Evolutionary conservation across 2,888 invertebrate species (phyloP), one percentile per base, ranked within the genome.

Genomic region (Calameuta pallipes): DNA sequence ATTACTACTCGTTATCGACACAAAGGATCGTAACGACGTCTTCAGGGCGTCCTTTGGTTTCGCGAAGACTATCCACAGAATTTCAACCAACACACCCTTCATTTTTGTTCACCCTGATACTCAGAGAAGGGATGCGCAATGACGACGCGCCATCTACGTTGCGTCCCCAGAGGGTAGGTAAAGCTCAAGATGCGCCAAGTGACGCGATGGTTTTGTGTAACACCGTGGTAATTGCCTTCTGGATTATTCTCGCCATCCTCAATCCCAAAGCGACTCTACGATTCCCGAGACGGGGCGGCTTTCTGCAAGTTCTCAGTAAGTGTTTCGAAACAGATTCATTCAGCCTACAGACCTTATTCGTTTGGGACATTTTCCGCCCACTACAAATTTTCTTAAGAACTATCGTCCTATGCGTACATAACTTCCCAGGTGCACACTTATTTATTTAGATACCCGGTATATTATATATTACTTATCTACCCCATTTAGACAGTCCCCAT

Each of bases 151-250:
- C 37, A 37, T 15, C 37, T 1, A 4, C 2, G 56, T 12, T 6
- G 0, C 23, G 1, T 71, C 71, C 71, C 71, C 31, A 31, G 71
- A 12, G 71, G 71, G 71, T 56, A 23, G 56, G 23, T 13, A 31
- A 71, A 71, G 31, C 71, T 34, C 13, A 31, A 71, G 23, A 56
- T 3, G 56, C 31, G 31, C 71, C 31, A 31, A 71, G 71, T 31
- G 33, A 23, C 31, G 36, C 34, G 78, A 79, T 76, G 74, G 73
- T 76, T 79, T 71, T 76, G 75, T 76, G 73, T 78, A 76, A 79
- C 80, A 78, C 73, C 70, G 79, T 78, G 76, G 75, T 79, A 82
- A 82, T 81, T 81, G 79, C 79, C 79, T 77, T 73, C 79, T 79
- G 79, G 80, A 82, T 81, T 82, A 80, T 81, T 78, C 78, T 69